Conservation (phyloP, 2,113 vertebrate genomes). For the Mugil cephalus region DNA sequence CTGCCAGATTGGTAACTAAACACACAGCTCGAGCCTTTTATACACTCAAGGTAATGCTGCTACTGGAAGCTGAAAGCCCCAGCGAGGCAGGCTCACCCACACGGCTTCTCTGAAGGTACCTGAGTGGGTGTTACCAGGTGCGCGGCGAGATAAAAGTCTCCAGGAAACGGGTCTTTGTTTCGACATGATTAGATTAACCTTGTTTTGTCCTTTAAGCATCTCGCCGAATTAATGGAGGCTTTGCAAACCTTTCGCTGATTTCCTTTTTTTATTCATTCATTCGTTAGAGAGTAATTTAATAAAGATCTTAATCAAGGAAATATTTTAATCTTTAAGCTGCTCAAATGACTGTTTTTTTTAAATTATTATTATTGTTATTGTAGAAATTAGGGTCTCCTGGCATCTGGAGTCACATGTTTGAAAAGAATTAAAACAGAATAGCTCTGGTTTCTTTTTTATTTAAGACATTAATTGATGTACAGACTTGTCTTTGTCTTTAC, state of each 20-base stretch:
- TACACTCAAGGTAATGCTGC: constrained; percentile 52
- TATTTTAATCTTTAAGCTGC: background rate
- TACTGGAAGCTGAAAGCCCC: constrained; percentile 44
- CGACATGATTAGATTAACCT: background rate
- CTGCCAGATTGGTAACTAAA: constrained; percentile 29
- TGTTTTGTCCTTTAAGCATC: constrained; percentile 13
- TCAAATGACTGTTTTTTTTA: background rate
- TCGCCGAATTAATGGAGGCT: constrained; percentile 23
- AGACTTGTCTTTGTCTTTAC: constrained; percentile 10
- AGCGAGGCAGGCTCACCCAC: constrained; percentile 19
- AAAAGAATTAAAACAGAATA: no score
- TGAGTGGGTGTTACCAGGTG: constrained; percentile 57
- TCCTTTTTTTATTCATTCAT: constrained; percentile 4
- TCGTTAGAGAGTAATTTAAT: background rate
- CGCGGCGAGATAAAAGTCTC: constrained; percentile 14
- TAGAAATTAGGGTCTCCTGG: background rate
- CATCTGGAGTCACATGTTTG: background rate
- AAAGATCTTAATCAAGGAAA: background rate
- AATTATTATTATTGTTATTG: background rate
- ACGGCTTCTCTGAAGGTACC: constrained; percentile 23
- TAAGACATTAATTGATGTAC: background rate
- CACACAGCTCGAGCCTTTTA: constrained; percentile 36
- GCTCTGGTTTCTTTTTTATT: background rate
- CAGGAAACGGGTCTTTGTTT: constrained; percentile 26
- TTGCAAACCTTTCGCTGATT: background rate